Conservation (phyloP, 1,140 invertebrate species). For the Cydia amplana region DNA sequence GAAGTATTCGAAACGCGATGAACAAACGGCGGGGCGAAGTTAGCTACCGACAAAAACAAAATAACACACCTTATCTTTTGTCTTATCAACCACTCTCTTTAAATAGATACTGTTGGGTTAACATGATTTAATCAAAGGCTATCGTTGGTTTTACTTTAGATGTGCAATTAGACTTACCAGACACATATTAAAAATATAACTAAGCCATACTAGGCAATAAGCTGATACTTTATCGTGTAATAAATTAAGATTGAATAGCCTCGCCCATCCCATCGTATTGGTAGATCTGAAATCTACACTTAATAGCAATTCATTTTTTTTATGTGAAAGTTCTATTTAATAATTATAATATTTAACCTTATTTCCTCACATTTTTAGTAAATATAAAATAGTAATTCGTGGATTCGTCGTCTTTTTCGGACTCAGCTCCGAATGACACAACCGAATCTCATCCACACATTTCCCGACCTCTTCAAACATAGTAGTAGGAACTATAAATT, state of each 20-base stretch:
- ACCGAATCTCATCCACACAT: too few species aligned
- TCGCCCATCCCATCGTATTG: too few species aligned
- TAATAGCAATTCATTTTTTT: too few species aligned
- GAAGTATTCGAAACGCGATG: not conserved
- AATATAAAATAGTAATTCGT: too few species aligned
- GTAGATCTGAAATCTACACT: too few species aligned
- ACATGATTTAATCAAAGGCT: not conserved
- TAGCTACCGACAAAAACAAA: conserved; percentile 15
- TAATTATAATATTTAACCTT: too few species aligned
- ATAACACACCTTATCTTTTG: not conserved
- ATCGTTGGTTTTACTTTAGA: not conserved
- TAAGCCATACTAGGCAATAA: not conserved
- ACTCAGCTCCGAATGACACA: too few species aligned
- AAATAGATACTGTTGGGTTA: not conserved
- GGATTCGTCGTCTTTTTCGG: too few species aligned
- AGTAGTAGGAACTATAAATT: too few species aligned
- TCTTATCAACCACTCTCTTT: not conserved
- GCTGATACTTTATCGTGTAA: not conserved
- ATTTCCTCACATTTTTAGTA: too few species aligned
- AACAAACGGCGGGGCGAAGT: not conserved
- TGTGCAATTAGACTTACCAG: not conserved
- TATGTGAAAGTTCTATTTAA: too few species aligned
- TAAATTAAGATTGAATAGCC: not conserved
- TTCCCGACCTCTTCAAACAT: too few species aligned
- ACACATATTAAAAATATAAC: not conserved